These are phyloP conservation scores for Deroplatys truncata DNA, from an alignment of 2,888 invertebrate genomes.

Conservation along the genomic window DNA sequence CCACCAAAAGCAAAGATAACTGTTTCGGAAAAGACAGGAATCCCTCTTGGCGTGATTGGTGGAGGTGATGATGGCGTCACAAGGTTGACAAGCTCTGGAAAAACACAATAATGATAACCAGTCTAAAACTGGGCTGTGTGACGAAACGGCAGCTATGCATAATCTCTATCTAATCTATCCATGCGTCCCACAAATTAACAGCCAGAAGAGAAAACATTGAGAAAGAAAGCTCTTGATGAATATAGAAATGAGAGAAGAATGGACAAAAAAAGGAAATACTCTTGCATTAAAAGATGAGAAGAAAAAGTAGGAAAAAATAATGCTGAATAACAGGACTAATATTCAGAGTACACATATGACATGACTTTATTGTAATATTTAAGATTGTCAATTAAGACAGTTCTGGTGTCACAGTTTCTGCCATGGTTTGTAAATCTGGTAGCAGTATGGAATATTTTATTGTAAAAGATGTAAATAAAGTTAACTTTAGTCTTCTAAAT, in stretches of 20 bases:
- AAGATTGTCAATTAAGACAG: no score
- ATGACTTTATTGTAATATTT: background rate
- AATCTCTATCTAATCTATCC: constrained; percentile 37
- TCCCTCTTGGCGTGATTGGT: constrained; percentile 68
- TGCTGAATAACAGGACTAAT: constrained; percentile 64
- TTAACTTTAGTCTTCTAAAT: no score
- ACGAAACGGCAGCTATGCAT: constrained; percentile 29
- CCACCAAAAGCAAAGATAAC: constrained; percentile 40
- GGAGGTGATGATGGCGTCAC: constrained; percentile 51
- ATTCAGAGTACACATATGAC: constrained; percentile 21
- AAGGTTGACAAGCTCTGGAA: constrained; percentile 63
- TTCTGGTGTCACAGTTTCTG: no score
- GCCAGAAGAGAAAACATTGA: constrained; percentile 28
- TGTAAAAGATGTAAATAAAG: no score
- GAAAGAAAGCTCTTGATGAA: constrained; percentile 39
- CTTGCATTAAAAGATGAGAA: constrained; percentile 82
- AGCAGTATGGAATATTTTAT: no score
- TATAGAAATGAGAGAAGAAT: constrained; percentile 62
- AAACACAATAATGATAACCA: constrained; percentile 49
- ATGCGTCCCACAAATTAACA: constrained; percentile 69
- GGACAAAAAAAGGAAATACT: constrained; percentile 77
- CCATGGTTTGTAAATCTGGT: no score
- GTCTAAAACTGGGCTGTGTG: background rate
- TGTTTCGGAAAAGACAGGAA: constrained; percentile 57
- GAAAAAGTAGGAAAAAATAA: constrained; percentile 72